Base-by-base conservation (phyloP, 1,140 invertebrate genomes). In the Paracyclopina nana region DNA sequence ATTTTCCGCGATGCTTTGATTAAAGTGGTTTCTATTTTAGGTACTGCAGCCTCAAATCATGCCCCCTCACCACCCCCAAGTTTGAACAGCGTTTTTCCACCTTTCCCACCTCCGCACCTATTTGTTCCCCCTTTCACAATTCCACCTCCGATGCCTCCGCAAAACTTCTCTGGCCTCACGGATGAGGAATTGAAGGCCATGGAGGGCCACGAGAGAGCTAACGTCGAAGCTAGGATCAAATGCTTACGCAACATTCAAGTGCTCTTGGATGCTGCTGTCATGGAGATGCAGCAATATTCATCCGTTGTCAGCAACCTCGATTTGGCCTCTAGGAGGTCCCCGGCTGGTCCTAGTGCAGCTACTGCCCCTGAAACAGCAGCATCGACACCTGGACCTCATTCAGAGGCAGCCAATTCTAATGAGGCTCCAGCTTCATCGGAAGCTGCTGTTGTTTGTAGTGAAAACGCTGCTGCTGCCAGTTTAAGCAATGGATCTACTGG, bases 211-310 rank as follows among this genome's bases (percentile, higher is more conserved):
- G 76, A 87, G 57, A 69, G 90, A 56, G 71, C 77, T 58, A 78
- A 86, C 56, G 72, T 96, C 24, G 87, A 95, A 62, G 85, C 87
- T 5, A 71, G 94, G 52, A 77, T 98, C 46, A 75, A 79, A 62
- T 77, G 79, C 59, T 66, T 94, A 22, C 68, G 76, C 40, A 85
- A 92, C 65, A 85, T 94, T 55, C 78, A 83, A 63, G 68, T 79
- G 1, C 73, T 94, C 63, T 61, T 94, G 53, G 85, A 92, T 66
- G 82, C 84, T 18, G 82, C 85, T 31, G 77, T 84, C 52, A 63
- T 84, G 20, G 75, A 90, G 63, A 85, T 92, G 74, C 76, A 83
- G 56, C 86, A 92, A 62, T 91, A 91, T 64, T 77, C 75, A 45
- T 68, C 72, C 25, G 69, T 79, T 11, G 70, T 71, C 42, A n/a